Base-by-base conservation (phyloP, 2,797 vertebrate species). In the Valencia hispanica region DNA sequence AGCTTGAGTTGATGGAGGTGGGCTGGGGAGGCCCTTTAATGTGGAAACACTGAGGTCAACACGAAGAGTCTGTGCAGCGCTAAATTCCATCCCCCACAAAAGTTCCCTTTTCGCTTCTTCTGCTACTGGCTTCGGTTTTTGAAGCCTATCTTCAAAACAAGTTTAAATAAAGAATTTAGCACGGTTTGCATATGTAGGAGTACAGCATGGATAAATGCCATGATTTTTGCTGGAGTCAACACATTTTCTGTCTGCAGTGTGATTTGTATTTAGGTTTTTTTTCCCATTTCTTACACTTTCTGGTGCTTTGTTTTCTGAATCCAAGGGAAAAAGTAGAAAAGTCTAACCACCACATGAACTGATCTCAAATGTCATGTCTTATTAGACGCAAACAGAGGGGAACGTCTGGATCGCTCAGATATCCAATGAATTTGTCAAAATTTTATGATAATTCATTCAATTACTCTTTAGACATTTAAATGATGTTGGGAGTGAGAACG, bases 401-500 rank as follows among this genome's bases (percentile, higher is more conserved):
- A 95, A 93, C 55, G 83, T 93, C 93, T 95, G 86, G 93, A 96
- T 96, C 86, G 65, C 87, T 92, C 77, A 77, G 91, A 88, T 91
- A 82, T 90, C 82, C 95, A 96, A 97, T 96, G 96, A 95, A 96
- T 97, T 97, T 97, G 96, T 97, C 96, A 97, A 96, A 97, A 96
- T 96, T 97, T 96, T 97, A 96, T 96, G 96, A 96, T 97, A 97
- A 97, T 97, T 96, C 94, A 96, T 96, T 96, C 95, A 95, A 96
- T 97, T 96, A 96, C 96, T 96, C 93, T 94, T 96, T 93, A 97
- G 95, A 96, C 95, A 97, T 97, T 97, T 96, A 97, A 97, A 96
- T 96, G 95, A 96, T 91, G 92, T 87, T 83, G 84, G 84, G 89
- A 95, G 90, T 86, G 87, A 89, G 87, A 80, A 84, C 86, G 91